These are phyloP conservation scores for Erebia aethiops DNA, from an alignment of 2,888 invertebrate species.

Conservation along the genomic window DNA sequence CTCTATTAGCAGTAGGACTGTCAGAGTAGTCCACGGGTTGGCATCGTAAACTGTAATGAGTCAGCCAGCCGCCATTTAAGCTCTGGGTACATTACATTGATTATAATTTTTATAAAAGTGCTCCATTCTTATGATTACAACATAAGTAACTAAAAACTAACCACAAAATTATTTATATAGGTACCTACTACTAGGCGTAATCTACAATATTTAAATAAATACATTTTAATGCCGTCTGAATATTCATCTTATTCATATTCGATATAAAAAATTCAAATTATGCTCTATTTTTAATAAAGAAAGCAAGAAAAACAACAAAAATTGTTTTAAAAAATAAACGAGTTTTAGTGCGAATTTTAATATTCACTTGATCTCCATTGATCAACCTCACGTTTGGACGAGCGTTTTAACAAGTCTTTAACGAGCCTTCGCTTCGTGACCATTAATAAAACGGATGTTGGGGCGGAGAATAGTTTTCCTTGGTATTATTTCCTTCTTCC, in stretches of 20 bases:
- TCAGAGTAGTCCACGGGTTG: slow-evolving; percentile 95
- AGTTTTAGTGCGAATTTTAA: background rate
- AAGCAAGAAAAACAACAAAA: background rate
- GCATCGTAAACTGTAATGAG: slow-evolving; percentile 93
- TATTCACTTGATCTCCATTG: background rate
- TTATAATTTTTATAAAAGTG: slow-evolving; percentile 42
- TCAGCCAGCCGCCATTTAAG: slow-evolving; percentile 95
- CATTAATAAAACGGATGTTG: background rate
- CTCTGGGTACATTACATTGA: slow-evolving; percentile 83
- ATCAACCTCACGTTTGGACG: background rate
- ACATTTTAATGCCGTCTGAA: too few relatives aligned
- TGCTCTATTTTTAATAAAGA: background rate
- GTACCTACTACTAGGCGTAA: too few relatives aligned
- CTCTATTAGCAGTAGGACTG: slow-evolving; percentile 90
- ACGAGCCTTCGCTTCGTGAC: slow-evolving; percentile 1
- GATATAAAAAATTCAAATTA: background rate
- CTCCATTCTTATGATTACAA: slow-evolving; percentile 7
- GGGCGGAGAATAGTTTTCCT: too few relatives aligned
- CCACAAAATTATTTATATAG: background rate
- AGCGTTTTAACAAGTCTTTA: background rate
- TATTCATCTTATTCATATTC: too few relatives aligned
- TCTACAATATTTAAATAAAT: background rate
- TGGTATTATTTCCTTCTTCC: slow-evolving; percentile 17
- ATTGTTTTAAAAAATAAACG: background rate
- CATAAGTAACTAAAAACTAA: background rate